Base-by-base conservation (phyloP, 2,888 invertebrate genomes). In the Ectemnius continuus region DNA sequence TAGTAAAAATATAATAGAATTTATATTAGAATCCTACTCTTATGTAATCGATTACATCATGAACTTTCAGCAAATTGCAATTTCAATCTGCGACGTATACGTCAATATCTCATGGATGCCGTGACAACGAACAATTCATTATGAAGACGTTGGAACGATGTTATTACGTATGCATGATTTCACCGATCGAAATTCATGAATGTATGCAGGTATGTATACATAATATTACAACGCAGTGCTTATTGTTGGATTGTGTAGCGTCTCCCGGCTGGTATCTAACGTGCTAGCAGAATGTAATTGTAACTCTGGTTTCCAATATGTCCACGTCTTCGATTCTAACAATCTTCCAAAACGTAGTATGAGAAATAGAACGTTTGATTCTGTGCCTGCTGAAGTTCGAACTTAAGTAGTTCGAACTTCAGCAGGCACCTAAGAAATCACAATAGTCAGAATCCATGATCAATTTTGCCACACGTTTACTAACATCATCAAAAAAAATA, bases 1-100 rank as follows among this genome's bases (percentile, higher is more conserved):
- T 71, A 65, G 48, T 68, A 68, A 71, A 76, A 76, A 71, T 76
- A 75, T 67, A 68, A 28, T 65, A 26, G 45, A 36, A 47, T 64
- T 75, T 75, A 66, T 11, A n/a, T 61, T 56, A 56, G 20, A 60
- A 18, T 58, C 13, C 57, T 68, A 71, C 56, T 60, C 48, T 60
- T 59, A 67, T 36, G 36, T 61, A 62, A 70, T 64, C 62, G 48
- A 63, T 46, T 63, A 63, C 18, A 36, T 60, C 73, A 63, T 45
- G 13, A 56, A 69, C 48, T 56, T 62, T 69, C 59, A 69, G 66
- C 18, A 47, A n/a, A 45, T 63, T 60, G 56, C 26, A 14, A 23
- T 60, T 48, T 36, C 60, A 67, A 18, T 61, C 67, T 63, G 58
- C 14, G 8, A 60, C 28, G 28, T 60, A 62, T 48, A 58, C 36